A percentile compares a stretch with the other conserved stretches of the same genome.
Evolutionary conservation across 1,140 invertebrate species (phyloP).

Genomic region (Halesus radiatus): DNA sequence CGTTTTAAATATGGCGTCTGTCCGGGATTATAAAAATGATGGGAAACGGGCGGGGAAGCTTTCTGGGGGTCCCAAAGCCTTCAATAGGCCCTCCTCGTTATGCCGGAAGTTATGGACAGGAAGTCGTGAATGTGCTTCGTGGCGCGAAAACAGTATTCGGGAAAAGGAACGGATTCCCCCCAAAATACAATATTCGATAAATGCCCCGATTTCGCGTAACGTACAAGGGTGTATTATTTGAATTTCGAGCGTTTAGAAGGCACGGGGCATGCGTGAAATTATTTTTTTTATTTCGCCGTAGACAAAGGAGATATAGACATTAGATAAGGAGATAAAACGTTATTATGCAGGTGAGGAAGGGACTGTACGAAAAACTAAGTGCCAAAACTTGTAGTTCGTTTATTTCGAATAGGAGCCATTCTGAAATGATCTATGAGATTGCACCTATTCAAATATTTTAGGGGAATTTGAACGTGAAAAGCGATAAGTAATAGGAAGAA

Average conservation of each 20-base stretch:
- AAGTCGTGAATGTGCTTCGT: constrained; percentile 50
- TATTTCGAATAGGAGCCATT: too few relatives aligned
- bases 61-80: background rate
- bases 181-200: constrained; percentile 28
- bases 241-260: constrained; percentile 22
- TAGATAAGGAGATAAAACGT: too few relatives aligned
- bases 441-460: too few relatives aligned
- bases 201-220: constrained; percentile 7
- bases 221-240: constrained; percentile 24
- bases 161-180: constrained; percentile 27
- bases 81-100: constrained; percentile 30
- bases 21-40: constrained; percentile 4
- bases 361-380: too few relatives aligned
- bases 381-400: too few relatives aligned
- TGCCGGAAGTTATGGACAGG: constrained; percentile 49
- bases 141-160: constrained; percentile 39
- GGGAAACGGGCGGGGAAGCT: constrained; percentile 4
- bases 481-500: too few relatives aligned
- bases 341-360: too few relatives aligned
- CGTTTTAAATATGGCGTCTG: constrained; percentile 22
- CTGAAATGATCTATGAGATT: too few relatives aligned
- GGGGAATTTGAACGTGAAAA: too few relatives aligned
- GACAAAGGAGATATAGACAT: too few relatives aligned
- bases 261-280: constrained; percentile 19
- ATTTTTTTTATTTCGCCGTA: background rate